Percentiles rank a stretch among this genome's conserved stretches.
These are phyloP conservation scores for Caenorhabditis afra DNA, from an alignment of 2,888 invertebrate species.

Conservation along the genomic window DNA sequence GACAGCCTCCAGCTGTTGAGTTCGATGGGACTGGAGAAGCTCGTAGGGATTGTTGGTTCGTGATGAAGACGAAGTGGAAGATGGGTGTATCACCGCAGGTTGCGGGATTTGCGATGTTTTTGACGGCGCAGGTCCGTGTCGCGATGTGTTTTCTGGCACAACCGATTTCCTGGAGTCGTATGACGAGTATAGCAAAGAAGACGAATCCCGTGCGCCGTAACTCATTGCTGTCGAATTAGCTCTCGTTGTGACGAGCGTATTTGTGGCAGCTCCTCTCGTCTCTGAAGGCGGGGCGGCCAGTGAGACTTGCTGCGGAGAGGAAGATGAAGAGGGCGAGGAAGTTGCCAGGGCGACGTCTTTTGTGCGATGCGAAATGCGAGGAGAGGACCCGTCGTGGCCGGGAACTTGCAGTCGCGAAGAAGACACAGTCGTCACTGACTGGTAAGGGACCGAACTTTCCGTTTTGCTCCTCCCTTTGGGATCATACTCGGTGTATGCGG, in stretches of 20 bases:
- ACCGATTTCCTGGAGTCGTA: conserved; percentile 7
- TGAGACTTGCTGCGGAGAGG: not conserved
- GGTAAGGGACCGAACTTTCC: not conserved
- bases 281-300: not conserved
- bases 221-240: too few species aligned
- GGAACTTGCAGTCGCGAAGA: not conserved
- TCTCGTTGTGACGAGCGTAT: too few species aligned
- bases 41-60: too few species aligned
- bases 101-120: too few species aligned
- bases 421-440: not conserved
- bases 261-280: not conserved
- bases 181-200: conserved; percentile 1
- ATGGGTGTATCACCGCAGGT: too few species aligned
- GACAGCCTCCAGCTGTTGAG: too few species aligned
- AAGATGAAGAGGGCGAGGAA: conserved; percentile 4
- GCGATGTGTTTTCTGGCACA: conserved; percentile 13
- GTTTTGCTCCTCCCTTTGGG: not conserved
- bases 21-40: too few species aligned
- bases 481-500: not conserved
- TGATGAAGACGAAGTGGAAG: too few species aligned
- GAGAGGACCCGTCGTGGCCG: conserved; percentile 19
- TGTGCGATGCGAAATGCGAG: conserved; percentile 6
- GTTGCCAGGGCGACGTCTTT: conserved; percentile 42
- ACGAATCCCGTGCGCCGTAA: too few species aligned
- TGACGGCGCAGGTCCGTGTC: conserved; percentile 4